Percentiles rank a stretch among this genome's conserved stretches.
Evolutionary conservation across 2,113 vertebrate species (phyloP).

Genomic region (Zosterops hypoxanthus): DNA sequence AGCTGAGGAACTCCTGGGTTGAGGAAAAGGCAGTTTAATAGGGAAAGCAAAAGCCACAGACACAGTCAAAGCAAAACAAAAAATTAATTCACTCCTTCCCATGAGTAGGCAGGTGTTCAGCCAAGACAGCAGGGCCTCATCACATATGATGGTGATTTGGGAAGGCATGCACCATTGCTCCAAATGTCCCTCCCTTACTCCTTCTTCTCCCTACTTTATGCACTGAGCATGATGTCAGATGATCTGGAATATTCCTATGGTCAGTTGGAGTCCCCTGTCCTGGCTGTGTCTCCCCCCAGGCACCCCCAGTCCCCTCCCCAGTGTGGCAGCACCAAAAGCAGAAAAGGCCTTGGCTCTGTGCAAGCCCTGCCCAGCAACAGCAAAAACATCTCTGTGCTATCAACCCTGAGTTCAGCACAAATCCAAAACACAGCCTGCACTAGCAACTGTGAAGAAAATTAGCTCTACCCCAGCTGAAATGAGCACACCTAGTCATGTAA

Average conservation of each 20-base stretch:
- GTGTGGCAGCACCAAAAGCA: not conserved
- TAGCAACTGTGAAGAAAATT: not conserved
- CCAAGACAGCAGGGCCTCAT: not conserved
- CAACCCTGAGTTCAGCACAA: not conserved
- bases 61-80: not conserved
- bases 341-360: not conserved
- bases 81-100: not conserved
- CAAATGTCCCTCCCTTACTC: not conserved
- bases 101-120: not conserved
- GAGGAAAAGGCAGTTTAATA: not conserved
- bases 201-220: not conserved
- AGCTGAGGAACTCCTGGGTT: not conserved
- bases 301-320: not conserved
- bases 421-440: not conserved
- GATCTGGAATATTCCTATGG: not conserved
- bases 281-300: not conserved
- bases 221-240: fast-evolving
- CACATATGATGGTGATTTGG: not conserved
- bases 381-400: not conserved
- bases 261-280: not conserved
- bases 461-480: not conserved
- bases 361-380: fast-evolving
- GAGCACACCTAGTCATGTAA: not conserved
- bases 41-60: not conserved
- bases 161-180: not conserved